Percentiles rank a stretch among this genome's conserved stretches.
Evolutionary conservation across 92 coral and sea anemone genomes (phyloP).

Genomic region (Chrysogorgia sp.): DNA sequence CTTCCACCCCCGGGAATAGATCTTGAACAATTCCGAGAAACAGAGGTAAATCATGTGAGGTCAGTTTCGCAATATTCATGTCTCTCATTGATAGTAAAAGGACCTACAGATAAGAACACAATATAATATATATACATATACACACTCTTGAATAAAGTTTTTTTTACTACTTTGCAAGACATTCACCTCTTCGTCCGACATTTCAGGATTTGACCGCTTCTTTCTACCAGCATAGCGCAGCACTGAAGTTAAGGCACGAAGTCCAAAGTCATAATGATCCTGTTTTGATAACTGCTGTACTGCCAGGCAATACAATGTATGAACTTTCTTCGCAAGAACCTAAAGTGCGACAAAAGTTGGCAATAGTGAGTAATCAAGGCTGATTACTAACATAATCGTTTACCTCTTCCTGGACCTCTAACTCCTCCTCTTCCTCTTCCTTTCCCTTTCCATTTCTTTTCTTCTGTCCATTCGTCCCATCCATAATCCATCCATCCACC

Average conservation of each 20-base stretch:
- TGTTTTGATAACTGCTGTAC: slow-evolving; percentile 97
- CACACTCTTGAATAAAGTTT: too few relatives aligned
- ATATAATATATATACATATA: neutral
- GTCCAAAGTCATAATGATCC: slow-evolving; percentile 97
- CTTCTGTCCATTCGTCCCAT: too few relatives aligned
- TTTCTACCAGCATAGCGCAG: slow-evolving; percentile 94
- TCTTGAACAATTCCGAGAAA: slow-evolving; percentile 95
- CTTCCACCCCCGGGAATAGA: slow-evolving; percentile 95
- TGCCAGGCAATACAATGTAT: slow-evolving; percentile 89
- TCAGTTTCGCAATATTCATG: slow-evolving; percentile 96
- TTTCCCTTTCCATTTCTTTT: too few relatives aligned
- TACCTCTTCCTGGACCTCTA: too few relatives aligned
- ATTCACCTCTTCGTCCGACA: slow-evolving; percentile 98
- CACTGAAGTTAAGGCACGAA: slow-evolving; percentile 95
- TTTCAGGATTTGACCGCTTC: slow-evolving; percentile 94
- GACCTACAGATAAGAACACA: slow-evolving; percentile 56
- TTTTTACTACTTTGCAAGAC: neutral
- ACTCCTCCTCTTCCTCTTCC: too few relatives aligned
- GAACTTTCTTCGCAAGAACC: slow-evolving; percentile 96
- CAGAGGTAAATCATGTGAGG: slow-evolving; percentile 92
- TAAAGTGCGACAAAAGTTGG: slow-evolving; percentile 21
- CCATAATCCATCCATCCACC: too few relatives aligned
- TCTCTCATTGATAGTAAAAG: slow-evolving; percentile 93
- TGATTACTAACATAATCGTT: too few relatives aligned
- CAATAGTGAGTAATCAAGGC: neutral